Percentiles rank a stretch among this genome's conserved stretches.
Evolutionary conservation across 1,140 invertebrate species (phyloP).

Genomic region (Aphis gossypii): DNA sequence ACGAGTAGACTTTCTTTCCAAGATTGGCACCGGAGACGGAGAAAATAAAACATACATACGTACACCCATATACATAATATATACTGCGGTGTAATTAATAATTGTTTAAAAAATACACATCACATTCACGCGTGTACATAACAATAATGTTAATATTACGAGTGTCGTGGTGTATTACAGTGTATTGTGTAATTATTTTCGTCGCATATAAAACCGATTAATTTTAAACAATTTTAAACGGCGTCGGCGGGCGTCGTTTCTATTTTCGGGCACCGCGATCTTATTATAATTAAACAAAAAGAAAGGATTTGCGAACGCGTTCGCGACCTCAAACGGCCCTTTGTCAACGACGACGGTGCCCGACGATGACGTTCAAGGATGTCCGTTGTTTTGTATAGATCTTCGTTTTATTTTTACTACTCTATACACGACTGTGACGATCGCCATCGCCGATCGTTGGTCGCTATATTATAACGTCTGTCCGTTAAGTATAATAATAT

Average conservation of each 20-base stretch:
- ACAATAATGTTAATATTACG: background rate
- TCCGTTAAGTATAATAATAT: background rate
- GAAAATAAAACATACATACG: background rate
- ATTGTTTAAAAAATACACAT: background rate
- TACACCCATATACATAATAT: background rate
- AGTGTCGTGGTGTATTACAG: background rate
- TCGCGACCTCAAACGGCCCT: constrained; percentile 33
- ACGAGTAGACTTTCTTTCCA: background rate
- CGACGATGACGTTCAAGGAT: constrained; percentile 33
- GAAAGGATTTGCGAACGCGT: background rate
- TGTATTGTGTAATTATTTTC: background rate
- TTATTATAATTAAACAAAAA: constrained; percentile 3
- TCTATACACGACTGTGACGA: background rate
- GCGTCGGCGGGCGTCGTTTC: background rate
- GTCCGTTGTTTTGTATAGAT: background rate
- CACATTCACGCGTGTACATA: background rate
- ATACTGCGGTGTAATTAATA: background rate
- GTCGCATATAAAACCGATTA: background rate
- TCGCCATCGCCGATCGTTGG: background rate
- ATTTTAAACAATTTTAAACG: background rate
- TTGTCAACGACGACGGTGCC: background rate
- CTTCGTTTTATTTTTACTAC: constrained; percentile 25
- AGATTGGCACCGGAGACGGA: background rate
- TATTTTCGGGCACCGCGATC: background rate
- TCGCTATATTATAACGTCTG: background rate